Percentiles rank a stretch among this genome's conserved stretches.
Evolutionary conservation across 2,888 invertebrate genomes (phyloP).

Genomic region (Archips crataeganus): DNA sequence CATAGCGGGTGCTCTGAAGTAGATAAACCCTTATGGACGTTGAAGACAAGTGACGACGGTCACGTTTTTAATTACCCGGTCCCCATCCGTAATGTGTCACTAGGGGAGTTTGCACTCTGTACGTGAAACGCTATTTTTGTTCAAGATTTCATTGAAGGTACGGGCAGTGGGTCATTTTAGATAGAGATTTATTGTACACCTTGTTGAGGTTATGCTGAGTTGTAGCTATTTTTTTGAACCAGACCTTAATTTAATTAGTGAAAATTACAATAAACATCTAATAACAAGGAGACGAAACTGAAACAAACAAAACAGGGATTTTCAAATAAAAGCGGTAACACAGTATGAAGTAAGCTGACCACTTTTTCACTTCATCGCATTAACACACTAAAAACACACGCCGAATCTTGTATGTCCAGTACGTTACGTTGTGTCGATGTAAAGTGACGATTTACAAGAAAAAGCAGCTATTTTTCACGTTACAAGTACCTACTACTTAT

Average conservation of each 20-base stretch:
- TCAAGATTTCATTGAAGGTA: conserved; percentile 27
- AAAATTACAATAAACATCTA: no score
- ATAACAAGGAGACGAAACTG: no score
- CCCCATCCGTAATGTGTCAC: conserved; percentile 78
- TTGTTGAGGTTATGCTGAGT: not conserved
- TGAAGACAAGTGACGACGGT: conserved; percentile 83
- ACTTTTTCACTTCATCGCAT: no score
- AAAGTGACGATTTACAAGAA: no score
- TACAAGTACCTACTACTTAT: no score
- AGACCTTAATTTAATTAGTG: not conserved
- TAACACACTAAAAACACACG: no score
- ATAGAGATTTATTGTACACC: not conserved
- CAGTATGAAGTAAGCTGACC: no score
- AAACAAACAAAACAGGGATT: no score
- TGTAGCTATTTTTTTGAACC: not conserved
- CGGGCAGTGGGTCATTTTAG: not conserved
- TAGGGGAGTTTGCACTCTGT: conserved; percentile 61
- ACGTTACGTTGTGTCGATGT: no score
- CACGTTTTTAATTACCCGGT: conserved; percentile 84
- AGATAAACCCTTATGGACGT: conserved; percentile 79
- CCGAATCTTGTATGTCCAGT: no score
- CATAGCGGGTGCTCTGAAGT: conserved; percentile 69
- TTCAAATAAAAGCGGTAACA: no score
- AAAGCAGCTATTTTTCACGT: no score
- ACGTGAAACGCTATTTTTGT: conserved; percentile 51